Percentiles rank a stretch among this genome's conserved stretches.
Evolutionary conservation across 2,888 invertebrate genomes (phyloP).

Genomic region (Eumacrocentrus americanus): DNA sequence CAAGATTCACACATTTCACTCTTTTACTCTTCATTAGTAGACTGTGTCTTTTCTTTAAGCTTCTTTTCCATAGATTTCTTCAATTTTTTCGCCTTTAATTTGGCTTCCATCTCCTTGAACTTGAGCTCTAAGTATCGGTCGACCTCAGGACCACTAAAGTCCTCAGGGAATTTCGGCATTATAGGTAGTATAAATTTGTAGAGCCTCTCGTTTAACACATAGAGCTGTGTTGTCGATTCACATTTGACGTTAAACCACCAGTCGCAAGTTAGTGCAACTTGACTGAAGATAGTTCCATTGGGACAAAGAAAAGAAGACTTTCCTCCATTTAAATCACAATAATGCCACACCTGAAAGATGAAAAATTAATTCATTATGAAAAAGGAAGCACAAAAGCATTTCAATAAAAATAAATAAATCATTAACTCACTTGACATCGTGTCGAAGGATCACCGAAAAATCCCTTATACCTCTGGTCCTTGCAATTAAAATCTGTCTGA

Average conservation of each 20-base stretch:
- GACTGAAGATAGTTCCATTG: slow-evolving; percentile 89
- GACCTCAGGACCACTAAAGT: slow-evolving; percentile 85
- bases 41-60: slow-evolving; percentile 43
- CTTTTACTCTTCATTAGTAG: slow-evolving; percentile 23
- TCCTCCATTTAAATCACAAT: slow-evolving; percentile 88
- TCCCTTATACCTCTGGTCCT: slow-evolving; percentile 85
- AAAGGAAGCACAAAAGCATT: too few species aligned
- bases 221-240: slow-evolving; percentile 80
- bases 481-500: slow-evolving; percentile 78
- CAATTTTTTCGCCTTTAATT: slow-evolving; percentile 72
- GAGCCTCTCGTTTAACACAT: slow-evolving; percentile 85
- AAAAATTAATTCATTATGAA: slow-evolving; percentile 14
- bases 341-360: slow-evolving; percentile 81
- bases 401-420: not conserved
- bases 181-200: slow-evolving; percentile 88
- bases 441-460: slow-evolving; percentile 90
- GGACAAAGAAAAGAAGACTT: slow-evolving; percentile 90
- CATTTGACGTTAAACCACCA: slow-evolving; percentile 95
- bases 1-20: slow-evolving; percentile 6
- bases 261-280: slow-evolving; percentile 86
- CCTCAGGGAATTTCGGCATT: slow-evolving; percentile 88
- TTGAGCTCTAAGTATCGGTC: slow-evolving; percentile 84
- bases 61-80: slow-evolving; percentile 54
- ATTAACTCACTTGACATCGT: slow-evolving; percentile 74
- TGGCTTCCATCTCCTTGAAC: slow-evolving; percentile 86